These are phyloP conservation scores for Daptonema setosum DNA, from an alignment of 2,888 invertebrate genomes.

Conservation along the genomic window DNA sequence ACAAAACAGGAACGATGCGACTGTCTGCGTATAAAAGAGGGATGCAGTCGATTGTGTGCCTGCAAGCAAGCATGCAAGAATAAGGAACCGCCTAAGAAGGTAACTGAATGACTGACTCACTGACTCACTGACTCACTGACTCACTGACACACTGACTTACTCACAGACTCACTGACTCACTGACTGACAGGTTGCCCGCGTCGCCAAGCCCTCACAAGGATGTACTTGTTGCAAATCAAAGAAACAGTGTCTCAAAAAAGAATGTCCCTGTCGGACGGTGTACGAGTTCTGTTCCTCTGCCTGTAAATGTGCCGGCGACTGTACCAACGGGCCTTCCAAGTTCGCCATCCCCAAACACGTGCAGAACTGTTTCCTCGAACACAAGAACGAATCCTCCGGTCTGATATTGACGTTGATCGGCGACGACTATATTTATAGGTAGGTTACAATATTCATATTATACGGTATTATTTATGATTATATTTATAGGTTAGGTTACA, in stretches of 20 bases:
- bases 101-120: constrained; percentile 1
- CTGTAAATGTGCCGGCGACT: constrained; percentile 26
- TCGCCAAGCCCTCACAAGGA: constrained; percentile 20
- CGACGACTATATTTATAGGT: constrained; percentile 25
- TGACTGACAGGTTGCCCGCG: neutral
- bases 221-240: constrained; percentile 23
- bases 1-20: constrained; percentile 22
- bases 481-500: too few relatives aligned
- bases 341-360: constrained; percentile 26
- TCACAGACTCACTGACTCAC: too few relatives aligned
- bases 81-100: constrained; percentile 24
- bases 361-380: constrained; percentile 26
- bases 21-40: constrained; percentile 26
- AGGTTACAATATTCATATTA: too few relatives aligned
- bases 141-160: neutral
- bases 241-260: constrained; percentile 26
- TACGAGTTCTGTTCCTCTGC: constrained; percentile 8
- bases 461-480: too few relatives aligned
- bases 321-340: constrained; percentile 26
- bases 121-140: neutral
- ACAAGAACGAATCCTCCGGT: constrained; percentile 25
- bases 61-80: constrained; percentile 27
- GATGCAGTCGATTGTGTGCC: constrained; percentile 23
- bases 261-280: constrained; percentile 21
- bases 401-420: constrained; percentile 25